phyloP scores from a whole-genome alignment of 2,888 invertebrate genomes.

The Caenorhabditis sulstoni region DNA sequence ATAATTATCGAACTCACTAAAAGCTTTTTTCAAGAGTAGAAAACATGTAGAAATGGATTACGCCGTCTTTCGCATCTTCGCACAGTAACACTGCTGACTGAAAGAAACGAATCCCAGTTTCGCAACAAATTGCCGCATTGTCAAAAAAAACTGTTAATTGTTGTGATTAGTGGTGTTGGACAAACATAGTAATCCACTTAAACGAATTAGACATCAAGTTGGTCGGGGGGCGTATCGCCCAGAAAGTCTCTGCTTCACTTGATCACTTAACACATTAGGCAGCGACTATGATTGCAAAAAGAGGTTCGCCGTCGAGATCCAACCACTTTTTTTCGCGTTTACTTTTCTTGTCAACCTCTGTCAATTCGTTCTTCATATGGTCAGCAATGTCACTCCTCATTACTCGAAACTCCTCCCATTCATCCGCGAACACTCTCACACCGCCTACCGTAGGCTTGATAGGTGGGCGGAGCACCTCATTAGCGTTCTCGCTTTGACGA shows the following conservation, averaged over 20 bases:
- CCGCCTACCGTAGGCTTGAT: constrained; percentile 38
- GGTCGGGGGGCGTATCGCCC: constrained; percentile 47
- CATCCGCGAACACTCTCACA: constrained; percentile 45
- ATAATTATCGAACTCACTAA: constrained; percentile 13
- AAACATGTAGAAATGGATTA: background rate
- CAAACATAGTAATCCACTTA: constrained; percentile 61
- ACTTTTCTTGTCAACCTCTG: constrained; percentile 10
- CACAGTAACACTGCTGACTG: background rate
- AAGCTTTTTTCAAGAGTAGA: background rate
- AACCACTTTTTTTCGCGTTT: constrained; percentile 11
- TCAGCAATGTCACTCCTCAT: constrained; percentile 13
- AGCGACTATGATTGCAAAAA: constrained; percentile 46
- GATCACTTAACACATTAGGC: constrained; percentile 62
- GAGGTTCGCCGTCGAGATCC: constrained; percentile 29
- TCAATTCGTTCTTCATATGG: constrained; percentile 13
- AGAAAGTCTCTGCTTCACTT: constrained; percentile 48
- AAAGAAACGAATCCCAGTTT: background rate
- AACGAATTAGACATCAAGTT: constrained; percentile 60
- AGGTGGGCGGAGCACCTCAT: constrained; percentile 48
- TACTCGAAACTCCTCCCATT: constrained; percentile 15
- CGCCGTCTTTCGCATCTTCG: background rate
- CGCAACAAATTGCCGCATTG: constrained; percentile 9
- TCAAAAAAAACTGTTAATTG: constrained; percentile 45
- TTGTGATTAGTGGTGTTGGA: constrained; percentile 53
- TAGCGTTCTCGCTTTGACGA: constrained; percentile 37